Base-by-base conservation (phyloP, 2,797 vertebrate genomes). In the Orientallactaga sibirica region DNA sequence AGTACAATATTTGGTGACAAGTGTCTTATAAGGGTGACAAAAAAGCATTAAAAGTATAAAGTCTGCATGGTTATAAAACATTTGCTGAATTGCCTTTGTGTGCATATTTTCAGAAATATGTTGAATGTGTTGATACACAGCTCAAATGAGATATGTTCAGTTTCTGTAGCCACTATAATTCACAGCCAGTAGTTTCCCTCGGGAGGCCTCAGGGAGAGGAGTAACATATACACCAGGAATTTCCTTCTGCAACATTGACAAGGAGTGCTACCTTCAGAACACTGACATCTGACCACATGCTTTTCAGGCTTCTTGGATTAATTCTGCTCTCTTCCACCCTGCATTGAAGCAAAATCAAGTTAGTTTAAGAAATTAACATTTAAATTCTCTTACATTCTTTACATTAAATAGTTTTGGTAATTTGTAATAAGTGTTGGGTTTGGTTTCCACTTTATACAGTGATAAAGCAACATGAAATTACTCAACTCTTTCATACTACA, bases 321-420 rank as follows among this genome's bases (percentile, higher is more conserved):
- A 52, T 62, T 55, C 25, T 64, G 20, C 16, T 78, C 87, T 87
- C 43, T 70, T 80, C 27, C 4, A 81, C 6, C 3, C 16, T 20
- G 37, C 8, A 24, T 75, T 74, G 70, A 89, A 83, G 48, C 18
- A 70, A 83, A 86, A 61, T 2, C 18, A 61, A 61, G 5, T 62
- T 55, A 77, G 16, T 41, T 80, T 81, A 90, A 66, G 52, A 90
- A 81, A 84, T 74, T 81, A 48, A 58, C 41, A 20, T 61, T 82
- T 81, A 61, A 58, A 43, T 22, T 3, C 2, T 61, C 48, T 76
- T 74, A 55, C 7, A 10, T 94, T 88, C 4, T 22, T 94, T 92
- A 55, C 58, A 52, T 73, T 43, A 71, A 78, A 52, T 77, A 61
- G 16, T 43, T 83, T 67, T 76, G 27, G 5, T 24, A 75, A 62